Percentiles rank a stretch among this genome's conserved stretches.
Evolutionary conservation across 92 coral and sea anemone genomes (phyloP).

Genomic region (Meandrina meandrites): DNA sequence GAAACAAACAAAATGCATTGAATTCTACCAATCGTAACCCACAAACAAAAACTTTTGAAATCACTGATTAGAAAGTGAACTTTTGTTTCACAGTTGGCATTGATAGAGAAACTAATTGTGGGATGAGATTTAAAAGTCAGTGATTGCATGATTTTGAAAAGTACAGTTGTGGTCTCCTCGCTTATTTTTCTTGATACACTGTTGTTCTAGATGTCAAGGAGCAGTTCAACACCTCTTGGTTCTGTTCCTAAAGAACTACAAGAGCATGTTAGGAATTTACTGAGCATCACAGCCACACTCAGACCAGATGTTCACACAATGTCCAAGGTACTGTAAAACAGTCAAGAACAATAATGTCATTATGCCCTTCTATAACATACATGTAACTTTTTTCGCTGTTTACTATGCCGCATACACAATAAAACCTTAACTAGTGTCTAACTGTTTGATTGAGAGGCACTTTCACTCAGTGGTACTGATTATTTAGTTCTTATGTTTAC

Average conservation of each 20-base stretch:
- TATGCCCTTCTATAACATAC: too few species aligned
- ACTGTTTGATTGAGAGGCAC: not conserved
- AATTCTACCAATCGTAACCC: too few species aligned
- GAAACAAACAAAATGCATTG: too few species aligned
- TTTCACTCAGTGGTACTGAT: not conserved
- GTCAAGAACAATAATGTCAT: not conserved
- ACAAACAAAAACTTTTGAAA: too few species aligned
- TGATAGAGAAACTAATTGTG: too few species aligned
- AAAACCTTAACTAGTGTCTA: not conserved
- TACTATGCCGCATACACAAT: too few species aligned
- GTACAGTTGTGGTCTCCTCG: too few species aligned
- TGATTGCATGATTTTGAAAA: too few species aligned
- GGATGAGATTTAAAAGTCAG: too few species aligned
- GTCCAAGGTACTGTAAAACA: constrained; percentile 87
- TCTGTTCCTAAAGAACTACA: constrained; percentile 80
- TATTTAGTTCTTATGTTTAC: not conserved
- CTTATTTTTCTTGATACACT: not conserved
- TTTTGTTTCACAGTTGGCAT: too few species aligned
- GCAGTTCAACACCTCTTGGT: constrained; percentile 72
- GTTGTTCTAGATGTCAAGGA: constrained; percentile 74
- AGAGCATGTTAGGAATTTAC: constrained; percentile 83
- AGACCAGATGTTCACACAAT: constrained; percentile 93
- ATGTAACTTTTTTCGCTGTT: too few species aligned
- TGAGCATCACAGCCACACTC: constrained; percentile 79
- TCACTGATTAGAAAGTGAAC: too few species aligned